Percentiles rank a stretch among this genome's conserved stretches.
Conservation (phyloP, 2,888 invertebrate species). For the Mythimna loreyi region DNA sequence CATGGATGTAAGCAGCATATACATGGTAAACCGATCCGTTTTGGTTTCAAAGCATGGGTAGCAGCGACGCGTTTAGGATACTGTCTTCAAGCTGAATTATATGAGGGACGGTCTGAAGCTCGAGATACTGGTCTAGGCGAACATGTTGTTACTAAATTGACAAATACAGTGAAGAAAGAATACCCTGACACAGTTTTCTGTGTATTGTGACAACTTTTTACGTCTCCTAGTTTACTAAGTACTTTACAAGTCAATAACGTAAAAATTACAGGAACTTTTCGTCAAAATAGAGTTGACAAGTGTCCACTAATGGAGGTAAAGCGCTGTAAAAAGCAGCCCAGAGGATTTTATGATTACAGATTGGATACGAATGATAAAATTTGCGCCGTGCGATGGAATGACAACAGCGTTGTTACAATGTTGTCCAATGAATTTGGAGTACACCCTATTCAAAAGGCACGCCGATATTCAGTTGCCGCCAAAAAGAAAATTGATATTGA, state of each 20-base stretch:
- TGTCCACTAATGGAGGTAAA: constrained; percentile 1
- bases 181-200: constrained; percentile 1
- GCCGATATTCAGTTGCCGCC: constrained; percentile 8
- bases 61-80: neutral
- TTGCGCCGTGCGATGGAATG: constrained; percentile 3
- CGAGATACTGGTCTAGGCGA: neutral
- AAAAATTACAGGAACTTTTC: neutral
- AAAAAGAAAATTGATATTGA: constrained; percentile 14
- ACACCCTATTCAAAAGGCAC: neutral
- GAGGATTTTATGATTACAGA: constrained; percentile 6
- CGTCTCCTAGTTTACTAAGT: constrained; percentile 1
- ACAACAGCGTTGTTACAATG: constrained; percentile 5
- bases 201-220: constrained; percentile 9
- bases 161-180: neutral
- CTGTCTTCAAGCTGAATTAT: neutral
- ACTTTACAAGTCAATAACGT: neutral
- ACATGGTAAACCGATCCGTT: neutral
- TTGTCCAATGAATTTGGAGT: constrained; percentile 15
- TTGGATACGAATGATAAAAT: constrained; percentile 8
- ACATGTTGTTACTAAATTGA: neutral
- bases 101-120: neutral
- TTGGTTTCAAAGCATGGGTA: neutral
- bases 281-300: constrained; percentile 1
- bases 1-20: neutral
- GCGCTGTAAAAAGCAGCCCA: neutral